A percentile compares a stretch with the other conserved stretches of the same genome.
These are phyloP conservation scores for Brachylomia viminalis DNA, from an alignment of 2,888 invertebrate species.

Conservation along the genomic window DNA sequence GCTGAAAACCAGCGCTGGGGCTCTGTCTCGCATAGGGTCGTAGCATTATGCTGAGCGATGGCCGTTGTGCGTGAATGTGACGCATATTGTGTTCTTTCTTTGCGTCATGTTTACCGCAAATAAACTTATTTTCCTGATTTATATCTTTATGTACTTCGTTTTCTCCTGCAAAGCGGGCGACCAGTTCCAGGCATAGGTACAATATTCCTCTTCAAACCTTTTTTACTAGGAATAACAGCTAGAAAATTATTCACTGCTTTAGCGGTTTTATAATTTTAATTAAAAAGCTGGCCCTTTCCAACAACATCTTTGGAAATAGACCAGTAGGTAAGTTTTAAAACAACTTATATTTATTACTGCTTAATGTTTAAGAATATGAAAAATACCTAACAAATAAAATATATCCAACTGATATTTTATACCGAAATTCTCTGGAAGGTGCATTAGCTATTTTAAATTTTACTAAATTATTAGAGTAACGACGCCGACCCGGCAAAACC, in stretches of 20 bases:
- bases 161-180: not conserved
- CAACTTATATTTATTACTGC: not conserved
- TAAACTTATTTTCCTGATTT: too few species aligned
- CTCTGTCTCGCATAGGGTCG: not conserved
- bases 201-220: not conserved
- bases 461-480: constrained; percentile 45
- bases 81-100: too few species aligned
- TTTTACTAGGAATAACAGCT: too few species aligned
- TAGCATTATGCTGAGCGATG: too few species aligned
- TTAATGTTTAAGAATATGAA: not conserved
- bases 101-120: too few species aligned
- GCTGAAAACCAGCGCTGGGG: not conserved
- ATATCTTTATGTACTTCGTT: too few species aligned
- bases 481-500: constrained; percentile 10
- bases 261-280: not conserved
- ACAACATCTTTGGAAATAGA: not conserved
- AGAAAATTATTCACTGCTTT: not conserved
- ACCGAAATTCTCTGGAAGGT: constrained; percentile 11
- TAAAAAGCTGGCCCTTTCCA: not conserved
- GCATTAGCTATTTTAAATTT: constrained; percentile 54
- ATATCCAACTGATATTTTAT: not conserved
- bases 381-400: not conserved
- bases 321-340: not conserved
- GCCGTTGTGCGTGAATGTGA: too few species aligned
- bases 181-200: not conserved